These are phyloP conservation scores for Achroia grisella DNA, from an alignment of 1,140 invertebrate genomes.

Conservation along the genomic window DNA sequence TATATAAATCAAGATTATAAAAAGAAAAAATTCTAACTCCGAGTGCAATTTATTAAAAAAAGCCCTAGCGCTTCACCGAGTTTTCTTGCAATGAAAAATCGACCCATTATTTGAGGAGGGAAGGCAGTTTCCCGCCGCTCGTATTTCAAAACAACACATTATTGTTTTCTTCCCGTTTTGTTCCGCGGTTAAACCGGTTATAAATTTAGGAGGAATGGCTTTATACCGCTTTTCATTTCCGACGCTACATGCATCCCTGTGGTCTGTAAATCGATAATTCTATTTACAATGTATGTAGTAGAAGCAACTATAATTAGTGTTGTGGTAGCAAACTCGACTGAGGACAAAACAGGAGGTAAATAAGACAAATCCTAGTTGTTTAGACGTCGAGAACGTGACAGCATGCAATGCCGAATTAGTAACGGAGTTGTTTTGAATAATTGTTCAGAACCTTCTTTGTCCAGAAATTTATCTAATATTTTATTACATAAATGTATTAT, in stretches of 20 bases:
- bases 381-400: too few relatives aligned
- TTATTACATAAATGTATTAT: too few relatives aligned
- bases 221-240: constrained; percentile 15
- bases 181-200: constrained; percentile 42
- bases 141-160: constrained; percentile 69
- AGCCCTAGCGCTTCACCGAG: constrained; percentile 36
- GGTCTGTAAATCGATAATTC: constrained; percentile 12
- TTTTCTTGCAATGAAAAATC: constrained; percentile 59
- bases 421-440: too few relatives aligned
- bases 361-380: too few relatives aligned
- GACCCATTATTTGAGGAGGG: constrained; percentile 47
- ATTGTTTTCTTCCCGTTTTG: constrained; percentile 61
- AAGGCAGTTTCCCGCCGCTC: constrained; percentile 28
- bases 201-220: constrained; percentile 45
- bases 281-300: not conserved
- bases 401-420: too few relatives aligned
- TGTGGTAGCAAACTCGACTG: too few relatives aligned
- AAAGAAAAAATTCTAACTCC: constrained; percentile 43
- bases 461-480: too few relatives aligned
- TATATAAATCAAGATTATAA: constrained; percentile 19
- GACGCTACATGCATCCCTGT: constrained; percentile 4
- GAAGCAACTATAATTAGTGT: not conserved
- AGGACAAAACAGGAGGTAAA: too few relatives aligned
- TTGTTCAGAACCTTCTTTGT: too few relatives aligned
- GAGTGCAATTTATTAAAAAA: constrained; percentile 51